Evolutionary conservation across 2,888 invertebrate genomes (phyloP), one percentile per base, ranked within the genome.

Genomic region (Orthosia gracilis): DNA sequence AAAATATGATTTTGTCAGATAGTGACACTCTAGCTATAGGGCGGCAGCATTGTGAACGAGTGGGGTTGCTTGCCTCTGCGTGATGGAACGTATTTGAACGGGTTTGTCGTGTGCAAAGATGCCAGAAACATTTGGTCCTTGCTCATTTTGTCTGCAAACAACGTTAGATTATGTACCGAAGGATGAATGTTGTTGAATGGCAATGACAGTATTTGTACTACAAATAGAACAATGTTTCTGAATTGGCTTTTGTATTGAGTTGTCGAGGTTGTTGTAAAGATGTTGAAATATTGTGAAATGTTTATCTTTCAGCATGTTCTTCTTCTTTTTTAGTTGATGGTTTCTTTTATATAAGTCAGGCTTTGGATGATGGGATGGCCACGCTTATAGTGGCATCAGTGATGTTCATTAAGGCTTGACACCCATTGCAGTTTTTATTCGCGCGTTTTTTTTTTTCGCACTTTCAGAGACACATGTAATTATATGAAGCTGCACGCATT

Each of bases 21-120:
- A 40, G 40, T 40, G 40, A 40, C 40, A 40, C 9, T 40, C 40
- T 9, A 0, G 0, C 9, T 40, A 1, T 40, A 40, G 40, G 40
- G 9, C 40, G 40, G 31, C 1, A 40, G 40, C 40, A 50, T 55
- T 57, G 50, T 69, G 65, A 59, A 83, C 65, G 69, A 74, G 57
- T 69, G 58, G 58, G 47, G 45, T 59, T 31, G 54, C 77, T 88
- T 94, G 96, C 96, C 96, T 96, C 93, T 95, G 86, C 93, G 92
- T 88, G 91, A 63, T 63, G 93, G 92, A 61, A 89, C 65, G 64
- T 82, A 54, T 93, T 92, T 95, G 89, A 96, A 96, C 54, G 96
- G 95, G 83, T 95, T 94, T 69, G 92, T 94, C 4, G 96, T 96
- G 88, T 94, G 94, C 86, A 96, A 92, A 64, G 94, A 91, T 15